These are phyloP conservation scores for Psix sp. DNA, from an alignment of 1,140 invertebrate species.

Conservation along the genomic window DNA sequence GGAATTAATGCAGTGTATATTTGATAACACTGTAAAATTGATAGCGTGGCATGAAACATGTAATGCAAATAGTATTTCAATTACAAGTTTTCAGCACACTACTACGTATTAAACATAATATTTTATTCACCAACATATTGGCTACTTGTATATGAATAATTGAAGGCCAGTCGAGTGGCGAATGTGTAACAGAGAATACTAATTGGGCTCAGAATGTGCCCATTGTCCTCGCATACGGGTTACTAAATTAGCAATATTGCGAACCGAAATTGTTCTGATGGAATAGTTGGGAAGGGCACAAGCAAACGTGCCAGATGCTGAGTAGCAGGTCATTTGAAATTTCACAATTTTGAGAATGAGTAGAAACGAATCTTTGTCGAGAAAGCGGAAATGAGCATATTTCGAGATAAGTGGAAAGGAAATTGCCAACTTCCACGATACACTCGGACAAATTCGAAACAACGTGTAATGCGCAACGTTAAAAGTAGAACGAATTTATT, in stretches of 20 bases:
- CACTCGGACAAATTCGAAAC: conserved; percentile 24
- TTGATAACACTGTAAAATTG: too few relatives aligned
- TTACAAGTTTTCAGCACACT: too few relatives aligned
- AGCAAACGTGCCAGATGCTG: too few relatives aligned
- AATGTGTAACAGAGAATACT: conserved; percentile 9
- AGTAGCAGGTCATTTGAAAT: too few relatives aligned
- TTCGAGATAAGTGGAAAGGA: conserved; percentile 47
- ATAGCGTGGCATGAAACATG: too few relatives aligned
- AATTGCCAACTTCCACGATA: conserved; percentile 44
- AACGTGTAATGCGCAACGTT: conserved; percentile 9
- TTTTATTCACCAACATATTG: too few relatives aligned
- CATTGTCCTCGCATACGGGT: conserved; percentile 14
- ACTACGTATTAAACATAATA: too few relatives aligned
- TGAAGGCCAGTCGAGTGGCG: neutral
- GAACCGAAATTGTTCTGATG: conserved; percentile 12
- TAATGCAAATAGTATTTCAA: too few relatives aligned
- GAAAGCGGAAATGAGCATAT: conserved; percentile 34
- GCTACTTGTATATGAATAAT: conserved; percentile 3
- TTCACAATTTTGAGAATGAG: conserved; percentile 8
- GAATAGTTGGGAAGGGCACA: conserved; percentile 2
- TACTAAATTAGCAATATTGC: conserved; percentile 39
- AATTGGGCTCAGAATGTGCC: conserved; percentile 21
- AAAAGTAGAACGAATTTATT: conserved; percentile 15
- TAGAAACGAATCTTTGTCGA: conserved; percentile 2
- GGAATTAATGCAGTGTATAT: too few relatives aligned